Percentiles rank a stretch among this genome's conserved stretches.
These are phyloP conservation scores for Ischnus inquisitorius DNA, from an alignment of 2,888 invertebrate species.

Conservation along the genomic window DNA sequence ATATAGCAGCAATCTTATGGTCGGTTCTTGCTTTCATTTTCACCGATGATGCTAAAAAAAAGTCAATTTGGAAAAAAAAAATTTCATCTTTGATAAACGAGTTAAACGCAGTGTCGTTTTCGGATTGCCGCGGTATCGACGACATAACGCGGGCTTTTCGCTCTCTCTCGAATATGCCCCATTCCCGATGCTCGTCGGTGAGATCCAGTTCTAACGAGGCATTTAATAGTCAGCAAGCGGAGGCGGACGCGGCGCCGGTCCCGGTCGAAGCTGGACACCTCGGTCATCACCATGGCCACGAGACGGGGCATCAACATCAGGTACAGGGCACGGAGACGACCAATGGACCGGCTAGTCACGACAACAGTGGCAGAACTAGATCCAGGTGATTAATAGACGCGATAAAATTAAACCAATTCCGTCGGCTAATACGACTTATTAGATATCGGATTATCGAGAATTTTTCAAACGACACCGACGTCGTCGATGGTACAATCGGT, in stretches of 20 bases:
- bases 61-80: not conserved
- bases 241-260: slow-evolving; percentile 74
- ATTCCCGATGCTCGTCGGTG: slow-evolving; percentile 31
- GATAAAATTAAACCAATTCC: not conserved
- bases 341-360: slow-evolving; percentile 73
- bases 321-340: slow-evolving; percentile 74
- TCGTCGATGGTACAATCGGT: not conserved
- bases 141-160: slow-evolving; percentile 39
- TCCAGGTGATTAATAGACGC: slow-evolving; percentile 75
- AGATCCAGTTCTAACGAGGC: slow-evolving; percentile 71
- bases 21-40: not conserved
- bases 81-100: not conserved
- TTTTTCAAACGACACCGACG: not conserved
- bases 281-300: slow-evolving; percentile 61
- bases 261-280: slow-evolving; percentile 74
- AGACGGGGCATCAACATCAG: slow-evolving; percentile 68
- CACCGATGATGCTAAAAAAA: not conserved
- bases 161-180: slow-evolving; percentile 49
- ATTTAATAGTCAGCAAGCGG: slow-evolving; percentile 79
- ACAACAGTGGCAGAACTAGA: slow-evolving; percentile 74
- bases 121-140: not conserved
- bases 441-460: not conserved
- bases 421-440: not conserved
- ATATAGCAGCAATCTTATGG: not conserved
- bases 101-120: not conserved